Evolutionary conservation across 2,113 vertebrate species (phyloP).

Genomic region (Chamaetylas fuelleborni): DNA sequence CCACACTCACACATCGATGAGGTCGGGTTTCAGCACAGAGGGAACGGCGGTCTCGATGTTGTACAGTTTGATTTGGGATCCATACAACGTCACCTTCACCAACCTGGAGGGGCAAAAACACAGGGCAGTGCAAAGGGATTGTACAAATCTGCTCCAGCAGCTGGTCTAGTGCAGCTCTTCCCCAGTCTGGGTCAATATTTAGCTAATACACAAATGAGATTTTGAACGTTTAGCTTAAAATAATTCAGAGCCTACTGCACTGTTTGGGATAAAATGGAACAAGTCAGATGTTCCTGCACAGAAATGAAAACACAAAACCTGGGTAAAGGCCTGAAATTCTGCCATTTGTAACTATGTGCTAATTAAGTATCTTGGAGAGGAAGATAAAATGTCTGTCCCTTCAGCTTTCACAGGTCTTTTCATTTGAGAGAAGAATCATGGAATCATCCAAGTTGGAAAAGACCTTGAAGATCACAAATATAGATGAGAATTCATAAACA

Average conservation of each 20-base stretch:
- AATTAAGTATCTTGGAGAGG: not conserved
- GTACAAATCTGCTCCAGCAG: not conserved
- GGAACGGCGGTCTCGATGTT: conserved; percentile 97
- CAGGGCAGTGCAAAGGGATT: not conserved
- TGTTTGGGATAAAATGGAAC: not conserved
- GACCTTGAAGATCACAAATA: not conserved
- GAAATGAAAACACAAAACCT: not conserved
- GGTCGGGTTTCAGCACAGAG: conserved; percentile 95
- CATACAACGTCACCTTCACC: conserved; percentile 94
- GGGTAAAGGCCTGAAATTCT: not conserved
- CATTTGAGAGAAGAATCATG: not conserved
- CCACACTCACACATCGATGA: conserved; percentile 93
- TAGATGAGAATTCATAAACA: too few relatives aligned
- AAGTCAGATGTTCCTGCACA: not conserved
- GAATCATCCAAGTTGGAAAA: not conserved
- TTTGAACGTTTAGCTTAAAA: not conserved
- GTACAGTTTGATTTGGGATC: conserved; percentile 93
- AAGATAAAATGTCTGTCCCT: not conserved
- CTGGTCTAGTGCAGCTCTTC: not conserved
- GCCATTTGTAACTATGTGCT: not conserved
- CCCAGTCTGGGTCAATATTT: not conserved
- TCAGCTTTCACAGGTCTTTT: not conserved
- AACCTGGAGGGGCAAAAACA: conserved; percentile 72
- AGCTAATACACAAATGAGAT: not conserved
- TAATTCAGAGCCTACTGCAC: not conserved